These are phyloP conservation scores for Eremophila alpestris DNA, from an alignment of 2,797 vertebrate species.

Conservation along the genomic window DNA sequence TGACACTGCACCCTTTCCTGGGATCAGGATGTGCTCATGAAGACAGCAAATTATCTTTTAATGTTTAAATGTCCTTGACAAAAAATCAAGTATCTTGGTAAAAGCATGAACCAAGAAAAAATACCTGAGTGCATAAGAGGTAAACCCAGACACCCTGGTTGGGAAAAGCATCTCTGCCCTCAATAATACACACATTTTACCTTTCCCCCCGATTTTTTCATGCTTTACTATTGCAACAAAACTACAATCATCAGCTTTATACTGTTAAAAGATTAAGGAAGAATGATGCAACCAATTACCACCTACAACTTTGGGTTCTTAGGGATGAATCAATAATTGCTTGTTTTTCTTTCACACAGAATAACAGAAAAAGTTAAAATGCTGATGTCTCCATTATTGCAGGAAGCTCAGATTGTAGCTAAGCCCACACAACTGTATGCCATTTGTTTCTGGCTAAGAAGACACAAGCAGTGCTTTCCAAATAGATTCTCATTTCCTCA, in stretches of 20 bases:
- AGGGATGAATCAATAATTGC: background rate
- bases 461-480: background rate
- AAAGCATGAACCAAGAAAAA: background rate
- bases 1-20: background rate
- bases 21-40: accelerated
- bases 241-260: background rate
- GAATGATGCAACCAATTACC: background rate
- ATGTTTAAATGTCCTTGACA: background rate
- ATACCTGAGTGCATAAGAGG: background rate
- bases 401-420: background rate
- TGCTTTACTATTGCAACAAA: background rate
- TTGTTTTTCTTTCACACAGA: background rate
- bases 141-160: background rate
- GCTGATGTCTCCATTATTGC: background rate
- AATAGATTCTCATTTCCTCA: background rate
- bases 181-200: background rate
- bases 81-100: background rate
- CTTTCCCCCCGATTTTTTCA: background rate
- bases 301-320: background rate
- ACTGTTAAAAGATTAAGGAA: background rate
- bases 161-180: background rate
- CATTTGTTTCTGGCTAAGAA: background rate
- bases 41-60: background rate
- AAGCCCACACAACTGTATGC: accelerated
- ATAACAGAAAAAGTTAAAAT: background rate